Evolutionary conservation across 2,113 vertebrate species (phyloP).

Genomic region (Python bivittatus): DNA sequence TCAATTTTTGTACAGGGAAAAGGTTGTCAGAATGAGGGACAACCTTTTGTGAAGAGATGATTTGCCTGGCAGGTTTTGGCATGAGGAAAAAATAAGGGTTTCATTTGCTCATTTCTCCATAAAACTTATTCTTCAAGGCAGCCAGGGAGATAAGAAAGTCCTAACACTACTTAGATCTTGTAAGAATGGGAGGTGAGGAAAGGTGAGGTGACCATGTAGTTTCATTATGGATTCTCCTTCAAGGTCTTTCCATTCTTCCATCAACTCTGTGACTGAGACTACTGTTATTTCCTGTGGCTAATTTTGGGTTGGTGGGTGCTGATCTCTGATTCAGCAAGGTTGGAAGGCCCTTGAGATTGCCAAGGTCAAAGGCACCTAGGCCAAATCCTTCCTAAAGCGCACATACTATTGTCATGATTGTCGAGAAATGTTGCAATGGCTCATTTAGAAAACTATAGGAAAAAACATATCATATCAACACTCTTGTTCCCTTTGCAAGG

Average conservation of each 20-base stretch:
- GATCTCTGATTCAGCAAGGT: neutral
- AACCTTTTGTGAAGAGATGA: neutral
- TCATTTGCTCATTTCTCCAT: neutral
- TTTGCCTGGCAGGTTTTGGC: neutral
- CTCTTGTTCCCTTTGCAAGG: neutral
- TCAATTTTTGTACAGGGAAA: neutral
- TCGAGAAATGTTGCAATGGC: neutral
- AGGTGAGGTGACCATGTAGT: no score
- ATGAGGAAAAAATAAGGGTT: neutral
- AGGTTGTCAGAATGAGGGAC: no score
- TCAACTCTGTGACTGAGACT: no score
- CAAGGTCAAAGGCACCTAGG: no score
- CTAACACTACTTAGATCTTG: neutral
- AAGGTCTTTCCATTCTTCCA: no score
- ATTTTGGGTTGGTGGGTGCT: neutral
- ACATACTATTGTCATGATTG: neutral
- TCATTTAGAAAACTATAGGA: neutral
- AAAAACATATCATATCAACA: neutral
- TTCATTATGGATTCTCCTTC: no score
- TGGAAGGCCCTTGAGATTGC: neutral
- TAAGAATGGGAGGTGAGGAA: neutral
- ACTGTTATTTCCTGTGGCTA: no score
- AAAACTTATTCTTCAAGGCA: neutral
- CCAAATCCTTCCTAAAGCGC: no score
- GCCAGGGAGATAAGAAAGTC: neutral